A percentile compares a stretch with the other conserved stretches of the same genome.
Evolutionary conservation across 2,888 invertebrate species (phyloP).

Genomic region (Xylota segnis): DNA sequence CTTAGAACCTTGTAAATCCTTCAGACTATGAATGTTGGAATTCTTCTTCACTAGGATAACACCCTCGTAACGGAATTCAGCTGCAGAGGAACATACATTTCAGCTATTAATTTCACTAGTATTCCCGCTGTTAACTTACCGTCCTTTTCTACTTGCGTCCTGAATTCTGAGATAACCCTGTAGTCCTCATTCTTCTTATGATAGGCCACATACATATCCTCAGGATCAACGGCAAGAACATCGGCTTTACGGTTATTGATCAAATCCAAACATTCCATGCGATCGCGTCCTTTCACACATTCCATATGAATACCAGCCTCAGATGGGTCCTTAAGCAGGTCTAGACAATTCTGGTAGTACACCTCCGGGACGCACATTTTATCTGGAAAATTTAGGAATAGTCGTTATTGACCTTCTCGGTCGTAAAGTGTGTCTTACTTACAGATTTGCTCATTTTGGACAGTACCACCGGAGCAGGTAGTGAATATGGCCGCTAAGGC

Average conservation of each 20-base stretch:
- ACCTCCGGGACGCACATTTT: slow-evolving; percentile 91
- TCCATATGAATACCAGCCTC: slow-evolving; percentile 86
- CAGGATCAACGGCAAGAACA: slow-evolving; percentile 92
- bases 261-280: slow-evolving; percentile 88
- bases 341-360: slow-evolving; percentile 87
- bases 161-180: slow-evolving; percentile 90
- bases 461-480: slow-evolving; percentile 41
- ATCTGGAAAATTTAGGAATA: slow-evolving; percentile 84
- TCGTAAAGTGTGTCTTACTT: slow-evolving; percentile 11
- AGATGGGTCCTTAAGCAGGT: slow-evolving; percentile 84
- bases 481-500: slow-evolving; percentile 51
- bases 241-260: slow-evolving; percentile 92
- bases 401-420: not conserved
- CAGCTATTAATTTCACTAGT: not conserved
- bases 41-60: slow-evolving; percentile 92
- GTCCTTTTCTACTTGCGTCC: slow-evolving; percentile 91
- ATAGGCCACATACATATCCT: slow-evolving; percentile 94
- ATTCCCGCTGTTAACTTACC: slow-evolving; percentile 84
- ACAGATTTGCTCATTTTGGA: slow-evolving; percentile 70
- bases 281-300: slow-evolving; percentile 90
- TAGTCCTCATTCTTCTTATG: slow-evolving; percentile 90
- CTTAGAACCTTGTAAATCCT: slow-evolving; percentile 90
- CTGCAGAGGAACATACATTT: slow-evolving; percentile 82
- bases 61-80: slow-evolving; percentile 92
- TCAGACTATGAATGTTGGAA: slow-evolving; percentile 88